Percentiles rank a stretch among this genome's conserved stretches.
Conservation (phyloP, 2,888 invertebrate genomes). For the Synergus japonicus region DNA sequence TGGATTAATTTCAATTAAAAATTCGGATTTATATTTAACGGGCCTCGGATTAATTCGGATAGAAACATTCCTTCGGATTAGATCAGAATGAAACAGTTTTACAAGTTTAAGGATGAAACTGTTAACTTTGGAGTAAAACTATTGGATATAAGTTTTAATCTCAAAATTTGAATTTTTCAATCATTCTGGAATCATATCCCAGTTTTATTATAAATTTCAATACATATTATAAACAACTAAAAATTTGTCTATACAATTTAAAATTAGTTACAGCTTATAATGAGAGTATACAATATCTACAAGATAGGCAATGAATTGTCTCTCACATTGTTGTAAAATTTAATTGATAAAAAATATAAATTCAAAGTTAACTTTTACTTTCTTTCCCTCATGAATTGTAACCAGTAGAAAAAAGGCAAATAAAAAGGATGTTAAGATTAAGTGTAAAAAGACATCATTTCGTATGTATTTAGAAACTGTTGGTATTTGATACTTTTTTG, state of each 20-base stretch:
- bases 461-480: background rate
- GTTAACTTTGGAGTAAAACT: too few relatives aligned
- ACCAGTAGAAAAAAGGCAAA: background rate
- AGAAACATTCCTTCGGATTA: too few relatives aligned
- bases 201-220: slow-evolving; percentile 25
- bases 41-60: too few relatives aligned
- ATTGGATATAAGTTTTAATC: too few relatives aligned
- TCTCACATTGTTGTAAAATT: slow-evolving; percentile 12
- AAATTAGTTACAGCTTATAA: slow-evolving; percentile 8
- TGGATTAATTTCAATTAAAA: too few relatives aligned
- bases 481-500: background rate
- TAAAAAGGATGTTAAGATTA: background rate
- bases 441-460: slow-evolving; percentile 18
- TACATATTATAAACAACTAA: slow-evolving; percentile 20
- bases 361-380: slow-evolving; percentile 6
- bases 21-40: too few relatives aligned
- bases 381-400: background rate
- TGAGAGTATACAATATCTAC: slow-evolving; percentile 30
- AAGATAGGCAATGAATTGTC: slow-evolving; percentile 10
- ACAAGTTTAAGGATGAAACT: too few relatives aligned
- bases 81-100: too few relatives aligned
- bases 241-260: background rate
- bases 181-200: background rate
- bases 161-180: background rate
- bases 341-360: slow-evolving; percentile 22